These are phyloP conservation scores for Callocephalon fimbriatum DNA, from an alignment of 2,113 vertebrate genomes.

Conservation along the genomic window DNA sequence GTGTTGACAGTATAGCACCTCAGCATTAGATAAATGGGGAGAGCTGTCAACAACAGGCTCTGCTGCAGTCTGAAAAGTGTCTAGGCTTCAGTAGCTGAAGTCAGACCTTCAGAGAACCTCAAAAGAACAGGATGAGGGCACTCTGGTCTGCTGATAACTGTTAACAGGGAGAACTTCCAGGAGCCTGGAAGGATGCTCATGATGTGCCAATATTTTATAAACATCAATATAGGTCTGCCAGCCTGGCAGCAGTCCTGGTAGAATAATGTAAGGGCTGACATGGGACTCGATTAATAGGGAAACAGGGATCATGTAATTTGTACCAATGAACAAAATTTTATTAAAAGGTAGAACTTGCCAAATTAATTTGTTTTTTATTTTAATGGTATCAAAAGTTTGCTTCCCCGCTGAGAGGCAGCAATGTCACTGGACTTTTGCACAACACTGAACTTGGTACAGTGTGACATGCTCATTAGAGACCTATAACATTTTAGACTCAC, in stretches of 20 bases:
- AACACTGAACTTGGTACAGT: neutral
- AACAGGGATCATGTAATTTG: neutral
- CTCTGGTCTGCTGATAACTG: neutral
- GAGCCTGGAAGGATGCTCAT: neutral
- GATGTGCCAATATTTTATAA: neutral
- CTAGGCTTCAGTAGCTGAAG: neutral
- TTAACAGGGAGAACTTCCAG: neutral
- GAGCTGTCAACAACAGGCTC: neutral
- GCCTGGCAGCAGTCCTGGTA: neutral
- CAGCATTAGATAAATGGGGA: neutral
- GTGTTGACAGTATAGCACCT: neutral
- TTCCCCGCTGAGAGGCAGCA: neutral
- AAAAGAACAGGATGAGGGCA: neutral
- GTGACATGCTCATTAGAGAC: neutral
- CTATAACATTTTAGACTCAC: neutral
- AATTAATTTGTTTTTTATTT: neutral
- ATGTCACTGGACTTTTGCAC: neutral
- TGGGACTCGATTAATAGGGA: neutral
- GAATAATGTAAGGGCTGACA: neutral
- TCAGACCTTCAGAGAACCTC: neutral
- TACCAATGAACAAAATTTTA: neutral
- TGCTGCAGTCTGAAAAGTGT: neutral
- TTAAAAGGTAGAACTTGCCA: neutral
- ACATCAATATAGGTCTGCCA: neutral
- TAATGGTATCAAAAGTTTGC: neutral